Base-by-base conservation (phyloP, 1,140 invertebrate genomes). In the Pogonognathellus flavescens region DNA sequence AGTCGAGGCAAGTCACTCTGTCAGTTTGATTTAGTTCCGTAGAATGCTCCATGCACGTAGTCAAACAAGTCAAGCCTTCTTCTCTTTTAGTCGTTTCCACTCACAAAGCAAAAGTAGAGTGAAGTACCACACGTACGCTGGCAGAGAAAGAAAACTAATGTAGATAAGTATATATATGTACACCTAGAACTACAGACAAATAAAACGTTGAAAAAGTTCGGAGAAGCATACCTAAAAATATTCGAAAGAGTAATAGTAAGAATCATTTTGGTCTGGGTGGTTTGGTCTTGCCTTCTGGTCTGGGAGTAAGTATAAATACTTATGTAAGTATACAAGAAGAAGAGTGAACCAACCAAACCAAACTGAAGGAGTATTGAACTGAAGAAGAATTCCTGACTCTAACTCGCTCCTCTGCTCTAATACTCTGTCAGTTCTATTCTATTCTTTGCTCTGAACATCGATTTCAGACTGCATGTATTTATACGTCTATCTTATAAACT, bases 21-120 rank as follows among this genome's bases (percentile, higher is more conserved):
- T 76, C 70, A 76, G 70, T 76, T 76, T 76, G 70, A 76, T 76
- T 76, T 76, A 76, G 70, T 76, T 76, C 70, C 70, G 70, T 76
- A 76, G 70, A 76, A 49, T 76, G 70, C 70, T 76, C 70, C 41
- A 18, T 76, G 70, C 70, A 76, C 70, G 49, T 50, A 76, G 70
- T 76, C 70, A 76, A 76, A 76, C 70, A 76, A 76, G 70, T 76
- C 70, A 76, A 76, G 70, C 41, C 70, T 50, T 14, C 41, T 50
- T 31, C 62, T 66, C 25, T 66, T 66, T 25, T 66, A 25, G 22
- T 66, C 70, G 16, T 50, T 31, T 49, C 16, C 70, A 76, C 70
- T 49, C 11, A 76, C 41, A 76, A 76, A 50, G 70, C 25, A 50
- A 76, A 76, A 31, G 70, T 16, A 76, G 41, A 76, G 70, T 76